Evolutionary conservation across 2,113 vertebrate species (phyloP), one percentile per base, ranked within the genome.

Genomic region (Sclerurus mexicanus): DNA sequence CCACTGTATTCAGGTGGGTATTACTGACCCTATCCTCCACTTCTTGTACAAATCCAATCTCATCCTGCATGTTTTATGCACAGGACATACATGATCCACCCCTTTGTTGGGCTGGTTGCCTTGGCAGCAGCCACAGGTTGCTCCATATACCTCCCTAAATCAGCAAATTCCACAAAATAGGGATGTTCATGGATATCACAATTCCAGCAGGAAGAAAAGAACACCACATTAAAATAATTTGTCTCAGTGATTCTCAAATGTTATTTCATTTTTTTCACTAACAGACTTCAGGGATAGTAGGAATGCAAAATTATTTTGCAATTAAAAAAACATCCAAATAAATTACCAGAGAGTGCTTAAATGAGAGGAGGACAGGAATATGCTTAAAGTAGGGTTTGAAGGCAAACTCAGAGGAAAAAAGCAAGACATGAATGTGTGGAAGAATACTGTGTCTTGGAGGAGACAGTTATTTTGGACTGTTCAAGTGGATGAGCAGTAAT

Each of bases 371-470:
- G 42, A 42, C 14, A 31, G 12, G 69, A 76, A 42, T 28, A 50
- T 0, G 0, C 12, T 37, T 40, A 24, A 66, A 18, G 14, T 24
- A 11, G 15, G 4, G 21, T 87, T 40, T 2, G 3, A 58, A 75
- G 56, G 30, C 19, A 44, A 78, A 77, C 25, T 59, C 35, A 30
- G 37, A 67, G 63, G 22, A 44, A 77, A 52, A 33, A 68, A 66
- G 25, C 21, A 21, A 37, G 9, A 37, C 15, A 16, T 28, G 17
- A 72, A 46, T 58, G 37, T 69, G 46, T 55, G 56, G 62, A 62
- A 67, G 16, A 93, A 50, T 28, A 44, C 18, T 35, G 16, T 66
- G 14, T 79, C 39, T 89, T 79, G 40, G 40, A 83, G 56, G 30
- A 86, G n/a, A 79, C 39, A 44, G 68, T 62, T 83, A 75, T 39